A percentile compares a stretch with the other conserved stretches of the same genome.
phyloP scores from a whole-genome alignment of 2,113 vertebrate genomes.

The Sylvietta virens region DNA sequence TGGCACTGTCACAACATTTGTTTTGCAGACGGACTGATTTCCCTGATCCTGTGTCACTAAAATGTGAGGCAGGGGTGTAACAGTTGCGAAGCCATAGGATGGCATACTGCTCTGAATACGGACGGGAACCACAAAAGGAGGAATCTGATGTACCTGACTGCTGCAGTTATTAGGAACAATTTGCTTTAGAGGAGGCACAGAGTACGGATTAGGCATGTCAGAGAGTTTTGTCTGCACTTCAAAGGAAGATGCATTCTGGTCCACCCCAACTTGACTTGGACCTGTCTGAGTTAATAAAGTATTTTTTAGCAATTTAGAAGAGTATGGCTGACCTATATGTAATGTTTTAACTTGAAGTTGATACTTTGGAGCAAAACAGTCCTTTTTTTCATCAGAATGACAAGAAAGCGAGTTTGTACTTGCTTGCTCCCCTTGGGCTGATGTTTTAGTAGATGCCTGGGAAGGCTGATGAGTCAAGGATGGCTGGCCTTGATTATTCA shows the following conservation, averaged over 20 bases:
- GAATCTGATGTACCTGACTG: constrained; percentile 49
- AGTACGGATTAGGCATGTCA: constrained; percentile 73
- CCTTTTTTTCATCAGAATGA: constrained; percentile 39
- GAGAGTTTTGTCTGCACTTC: constrained; percentile 52
- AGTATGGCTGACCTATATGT: constrained; percentile 75
- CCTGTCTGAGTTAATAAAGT: constrained; percentile 72
- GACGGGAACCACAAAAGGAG: constrained; percentile 74
- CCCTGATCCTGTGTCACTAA: constrained; percentile 90
- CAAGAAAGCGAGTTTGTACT: not conserved
- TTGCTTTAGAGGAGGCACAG: constrained; percentile 68
- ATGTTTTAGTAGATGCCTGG: constrained; percentile 64
- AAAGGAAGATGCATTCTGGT: constrained; percentile 9
- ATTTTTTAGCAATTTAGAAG: constrained; percentile 69
- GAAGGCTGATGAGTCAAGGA: constrained; percentile 70
- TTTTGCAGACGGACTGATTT: constrained; percentile 73
- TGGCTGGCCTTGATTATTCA: constrained; percentile 77
- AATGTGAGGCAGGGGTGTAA: constrained; percentile 85
- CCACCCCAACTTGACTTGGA: constrained; percentile 66
- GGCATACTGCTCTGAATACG: constrained; percentile 72
- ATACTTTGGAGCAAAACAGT: constrained; percentile 89
- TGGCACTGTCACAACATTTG: constrained; percentile 52
- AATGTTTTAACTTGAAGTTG: constrained; percentile 82
- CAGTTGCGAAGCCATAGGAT: constrained; percentile 73
- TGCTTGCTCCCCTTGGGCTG: constrained; percentile 60
- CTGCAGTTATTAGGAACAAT: constrained; percentile 29